Conservation (phyloP, 2,797 vertebrate species). For the Poecilia gillii region DNA sequence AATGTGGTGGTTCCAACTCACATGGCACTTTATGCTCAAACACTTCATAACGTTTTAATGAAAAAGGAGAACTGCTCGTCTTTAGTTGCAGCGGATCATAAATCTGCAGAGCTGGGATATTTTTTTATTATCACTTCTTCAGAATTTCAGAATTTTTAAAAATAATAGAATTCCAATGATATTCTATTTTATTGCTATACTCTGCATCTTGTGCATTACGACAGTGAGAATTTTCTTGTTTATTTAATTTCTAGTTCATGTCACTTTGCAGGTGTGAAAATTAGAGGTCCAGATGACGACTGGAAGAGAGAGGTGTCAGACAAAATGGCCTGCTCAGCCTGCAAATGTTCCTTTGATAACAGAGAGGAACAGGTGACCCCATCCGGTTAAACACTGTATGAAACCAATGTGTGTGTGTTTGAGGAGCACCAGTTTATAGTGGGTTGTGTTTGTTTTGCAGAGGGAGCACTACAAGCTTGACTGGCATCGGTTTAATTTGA, state of each 20-base stretch:
- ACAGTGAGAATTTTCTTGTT: not conserved
- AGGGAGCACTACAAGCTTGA: constrained; percentile 94
- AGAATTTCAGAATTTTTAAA: not conserved
- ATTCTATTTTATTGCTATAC: not conserved
- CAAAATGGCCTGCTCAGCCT: constrained; percentile 87
- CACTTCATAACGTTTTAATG: no score
- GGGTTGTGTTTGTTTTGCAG: not conserved
- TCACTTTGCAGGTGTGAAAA: constrained; percentile 31
- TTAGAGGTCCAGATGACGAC: constrained; percentile 40
- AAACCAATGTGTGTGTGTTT: not conserved
- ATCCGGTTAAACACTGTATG: not conserved
- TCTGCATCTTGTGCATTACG: not conserved
- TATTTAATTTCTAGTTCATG: not conserved
- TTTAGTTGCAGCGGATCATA: no score
- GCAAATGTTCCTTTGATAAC: constrained; percentile 83
- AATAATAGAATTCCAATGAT: not conserved
- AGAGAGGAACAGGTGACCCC: constrained; percentile 88
- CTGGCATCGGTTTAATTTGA: constrained; percentile 97
- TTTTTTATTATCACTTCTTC: no score
- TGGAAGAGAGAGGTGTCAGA: constrained; percentile 75
- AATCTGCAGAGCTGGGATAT: no score
- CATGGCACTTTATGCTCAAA: not conserved
- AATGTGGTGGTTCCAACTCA: not conserved
- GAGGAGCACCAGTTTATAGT: not conserved
- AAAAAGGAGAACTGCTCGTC: no score